Conservation (phyloP, 2,113 vertebrate genomes). For the Turnix velox region DNA sequence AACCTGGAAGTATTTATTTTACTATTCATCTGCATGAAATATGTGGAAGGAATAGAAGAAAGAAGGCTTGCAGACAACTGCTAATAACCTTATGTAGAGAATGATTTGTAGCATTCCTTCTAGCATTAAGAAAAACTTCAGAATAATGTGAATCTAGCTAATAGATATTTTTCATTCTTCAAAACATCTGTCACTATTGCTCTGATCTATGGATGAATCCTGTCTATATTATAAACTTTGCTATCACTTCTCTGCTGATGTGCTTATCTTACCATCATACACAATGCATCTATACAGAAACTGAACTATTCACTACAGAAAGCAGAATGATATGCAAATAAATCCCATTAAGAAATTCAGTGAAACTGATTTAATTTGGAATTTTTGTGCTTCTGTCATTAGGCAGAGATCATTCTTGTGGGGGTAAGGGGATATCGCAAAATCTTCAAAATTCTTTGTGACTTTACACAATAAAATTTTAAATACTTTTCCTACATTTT, state of each 20-base stretch:
- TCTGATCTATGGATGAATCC: neutral
- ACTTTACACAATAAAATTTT: neutral
- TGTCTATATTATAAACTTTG: neutral
- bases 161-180: neutral
- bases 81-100: neutral
- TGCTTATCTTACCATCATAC: neutral
- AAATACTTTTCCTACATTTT: neutral
- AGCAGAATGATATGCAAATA: neutral
- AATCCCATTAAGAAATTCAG: neutral
- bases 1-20: neutral
- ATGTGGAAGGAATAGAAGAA: neutral
- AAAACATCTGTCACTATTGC: neutral
- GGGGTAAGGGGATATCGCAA: fast-evolving
- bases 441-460: neutral
- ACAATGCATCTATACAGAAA: neutral
- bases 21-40: neutral
- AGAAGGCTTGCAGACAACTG: neutral
- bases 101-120: neutral
- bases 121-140: neutral
- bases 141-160: neutral
- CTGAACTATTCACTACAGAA: neutral
- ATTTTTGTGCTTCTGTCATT: neutral
- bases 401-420: neutral
- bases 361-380: neutral
- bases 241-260: neutral